Conservation (phyloP, 1,140 invertebrate genomes). For the Lepidurus arcticus region DNA sequence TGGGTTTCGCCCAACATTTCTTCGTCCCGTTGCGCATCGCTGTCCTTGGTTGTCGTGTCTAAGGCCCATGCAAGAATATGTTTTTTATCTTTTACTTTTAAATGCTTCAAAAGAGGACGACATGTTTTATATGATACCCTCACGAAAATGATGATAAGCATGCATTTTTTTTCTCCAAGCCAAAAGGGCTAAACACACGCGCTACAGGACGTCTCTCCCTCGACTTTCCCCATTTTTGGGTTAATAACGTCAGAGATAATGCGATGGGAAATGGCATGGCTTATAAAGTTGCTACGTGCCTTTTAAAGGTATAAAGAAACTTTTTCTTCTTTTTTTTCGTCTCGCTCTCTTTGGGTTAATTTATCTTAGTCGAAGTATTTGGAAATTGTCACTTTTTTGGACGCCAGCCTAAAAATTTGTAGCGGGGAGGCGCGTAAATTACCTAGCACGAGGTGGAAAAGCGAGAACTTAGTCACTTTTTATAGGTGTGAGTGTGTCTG, state of each 20-base stretch:
- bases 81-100: not conserved
- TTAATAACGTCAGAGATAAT: conserved; percentile 12
- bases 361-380: not conserved
- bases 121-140: conserved; percentile 19
- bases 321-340: not conserved
- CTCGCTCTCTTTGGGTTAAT: not conserved
- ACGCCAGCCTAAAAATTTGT: not conserved
- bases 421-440: not conserved
- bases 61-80: conserved; percentile 13
- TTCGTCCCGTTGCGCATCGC: conserved; percentile 12
- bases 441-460: not conserved
- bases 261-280: not conserved
- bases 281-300: conserved; percentile 14
- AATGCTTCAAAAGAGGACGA: not conserved
- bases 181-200: conserved; percentile 1
- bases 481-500: not conserved
- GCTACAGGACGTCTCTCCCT: not conserved
- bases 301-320: not conserved
- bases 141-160: conserved; percentile 6
- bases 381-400: conserved; percentile 19
- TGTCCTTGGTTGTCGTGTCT: conserved; percentile 21
- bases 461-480: not conserved
- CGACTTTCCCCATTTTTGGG: conserved; percentile 8
- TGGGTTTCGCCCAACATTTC: conserved; percentile 21
- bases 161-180: not conserved